These are phyloP conservation scores for Neogobius melanostomus DNA, from an alignment of 2,113 vertebrate species.

Conservation along the genomic window DNA sequence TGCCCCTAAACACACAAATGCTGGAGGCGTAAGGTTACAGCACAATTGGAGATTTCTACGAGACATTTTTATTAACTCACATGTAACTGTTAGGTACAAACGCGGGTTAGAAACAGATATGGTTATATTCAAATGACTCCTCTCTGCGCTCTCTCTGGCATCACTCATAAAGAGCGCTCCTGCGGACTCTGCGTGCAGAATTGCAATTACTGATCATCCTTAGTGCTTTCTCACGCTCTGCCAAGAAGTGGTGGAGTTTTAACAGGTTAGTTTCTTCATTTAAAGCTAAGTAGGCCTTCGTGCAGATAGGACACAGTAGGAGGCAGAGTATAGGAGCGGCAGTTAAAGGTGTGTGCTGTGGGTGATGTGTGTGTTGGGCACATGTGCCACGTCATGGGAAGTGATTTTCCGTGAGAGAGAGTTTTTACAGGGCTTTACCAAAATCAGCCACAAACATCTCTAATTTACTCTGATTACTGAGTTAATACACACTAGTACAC, in stretches of 20 bases:
- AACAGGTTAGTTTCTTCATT: conserved; percentile 68
- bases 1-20: conserved; percentile 69
- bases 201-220: conserved; percentile 73
- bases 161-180: conserved; percentile 64
- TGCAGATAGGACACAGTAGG: conserved; percentile 16
- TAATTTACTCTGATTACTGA: conserved; percentile 66
- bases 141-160: conserved; percentile 16
- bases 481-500: conserved; percentile 18
- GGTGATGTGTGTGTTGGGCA: conserved; percentile 38
- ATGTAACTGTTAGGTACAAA: not conserved
- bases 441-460: conserved; percentile 72
- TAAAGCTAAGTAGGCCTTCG: conserved; percentile 35
- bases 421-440: conserved; percentile 72
- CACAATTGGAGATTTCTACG: conserved; percentile 41
- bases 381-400: conserved; percentile 69
- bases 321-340: conserved; percentile 22
- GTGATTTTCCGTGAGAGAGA: conserved; percentile 72
- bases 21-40: conserved; percentile 55
- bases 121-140: conserved; percentile 21
- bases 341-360: conserved; percentile 48
- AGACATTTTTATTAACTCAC: conserved; percentile 57
- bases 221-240: conserved; percentile 68
- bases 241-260: conserved; percentile 62
- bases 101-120: not conserved
- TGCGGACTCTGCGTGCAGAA: conserved; percentile 67